Evolutionary conservation across 37 sponge, comb jelly and placozoan species (phyloP), one percentile per base, ranked within the genome.

Genomic region (Beroe ovata): DNA sequence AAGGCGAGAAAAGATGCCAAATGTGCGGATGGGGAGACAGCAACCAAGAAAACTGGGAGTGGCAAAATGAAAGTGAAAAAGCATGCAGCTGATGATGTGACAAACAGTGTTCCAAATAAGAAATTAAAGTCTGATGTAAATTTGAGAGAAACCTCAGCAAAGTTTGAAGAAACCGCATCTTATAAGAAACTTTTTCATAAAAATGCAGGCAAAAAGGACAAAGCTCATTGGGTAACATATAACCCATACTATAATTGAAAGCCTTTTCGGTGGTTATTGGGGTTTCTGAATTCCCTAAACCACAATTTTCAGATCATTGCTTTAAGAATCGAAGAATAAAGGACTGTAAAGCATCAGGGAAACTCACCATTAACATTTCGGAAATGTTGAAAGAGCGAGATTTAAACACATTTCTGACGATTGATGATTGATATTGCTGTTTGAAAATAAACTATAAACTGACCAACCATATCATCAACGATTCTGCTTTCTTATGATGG

Each of bases 221-320:
- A 77, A 36, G 84, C 84, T 14, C 84, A 77, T 19, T 77, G 84
- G 84, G 84, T 77, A 8, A 77, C 84, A 4, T 77, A 42, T 36
- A 77, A 77, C 84, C 84, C 84, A 42, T 77, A 77, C 54, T 77
- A 77, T 40, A 77, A 77, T 23, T 77, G 84, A 69, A 19, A 29
- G n/a, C n/a, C n/a, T n/a, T n/a, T n/a, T n/a, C n/a, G n/a, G n/a
- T n/a, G n/a, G n/a, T n/a, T n/a, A n/a, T n/a, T n/a, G n/a, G n/a
- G n/a, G n/a, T n/a, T n/a, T n/a, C n/a, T n/a, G n/a, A n/a, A n/a
- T n/a, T n/a, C n/a, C n/a, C n/a, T n/a, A n/a, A n/a, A n/a, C n/a
- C n/a, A n/a, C n/a, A n/a, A n/a, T n/a, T n/a, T n/a, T n/a, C n/a
- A n/a, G n/a, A n/a, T n/a, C n/a, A n/a, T n/a, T n/a, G n/a, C n/a